These are phyloP conservation scores for Planiliza haematocheilus DNA, from an alignment of 2,113 vertebrate genomes.

Conservation along the genomic window DNA sequence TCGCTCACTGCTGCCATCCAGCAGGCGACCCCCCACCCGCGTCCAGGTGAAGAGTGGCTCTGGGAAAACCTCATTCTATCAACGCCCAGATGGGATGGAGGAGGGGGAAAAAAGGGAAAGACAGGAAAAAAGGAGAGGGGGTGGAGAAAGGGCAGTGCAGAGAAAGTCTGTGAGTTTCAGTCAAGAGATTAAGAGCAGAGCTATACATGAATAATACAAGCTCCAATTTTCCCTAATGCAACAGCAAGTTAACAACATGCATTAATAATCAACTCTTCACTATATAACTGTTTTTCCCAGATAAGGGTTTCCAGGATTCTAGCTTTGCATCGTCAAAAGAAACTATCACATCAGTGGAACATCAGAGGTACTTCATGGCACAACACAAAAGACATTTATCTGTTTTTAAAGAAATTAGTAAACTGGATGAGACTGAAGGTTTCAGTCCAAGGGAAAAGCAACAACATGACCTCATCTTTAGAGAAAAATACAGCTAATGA, in stretches of 20 bases:
- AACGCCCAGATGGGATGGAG: constrained; percentile 16
- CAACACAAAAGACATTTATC: neutral
- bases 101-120: neutral
- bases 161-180: constrained; percentile 45
- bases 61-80: constrained; percentile 96
- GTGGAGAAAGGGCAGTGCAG: constrained; percentile 19
- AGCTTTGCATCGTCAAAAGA: neutral
- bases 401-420: neutral
- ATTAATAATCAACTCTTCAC: constrained; percentile 76
- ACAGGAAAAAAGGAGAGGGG: neutral
- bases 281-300: constrained; percentile 62
- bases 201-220: constrained; percentile 75
- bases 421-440: neutral
- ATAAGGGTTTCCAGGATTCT: constrained; percentile 8
- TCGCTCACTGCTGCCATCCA: constrained; percentile 90
- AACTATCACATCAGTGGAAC: neutral
- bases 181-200: constrained; percentile 64
- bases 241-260: constrained; percentile 75
- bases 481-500: constrained; percentile 3
- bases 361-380: neutral
- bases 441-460: neutral
- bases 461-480: neutral
- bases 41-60: constrained; percentile 98
- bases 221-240: constrained; percentile 64
- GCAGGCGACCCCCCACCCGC: constrained; percentile 91